Evolutionary conservation across 2,797 vertebrate species (phyloP).

Genomic region (Notoglanidium macrostoma): DNA sequence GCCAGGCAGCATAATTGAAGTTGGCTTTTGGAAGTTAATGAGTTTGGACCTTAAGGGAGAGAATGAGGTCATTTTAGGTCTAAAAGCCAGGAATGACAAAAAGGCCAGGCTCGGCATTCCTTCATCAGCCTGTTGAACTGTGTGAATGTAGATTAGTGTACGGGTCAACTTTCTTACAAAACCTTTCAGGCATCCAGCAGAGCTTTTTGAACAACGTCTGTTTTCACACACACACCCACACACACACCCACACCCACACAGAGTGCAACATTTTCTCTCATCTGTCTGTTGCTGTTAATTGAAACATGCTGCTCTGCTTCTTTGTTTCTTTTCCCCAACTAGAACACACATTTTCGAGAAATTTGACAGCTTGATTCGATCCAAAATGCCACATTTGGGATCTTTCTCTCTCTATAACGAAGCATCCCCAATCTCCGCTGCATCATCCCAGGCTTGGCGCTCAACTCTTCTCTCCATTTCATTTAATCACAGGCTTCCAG

Average conservation of each 20-base stretch:
- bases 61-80: slow-evolving; percentile 58
- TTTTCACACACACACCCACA: slow-evolving; percentile 20
- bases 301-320: not conserved
- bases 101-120: slow-evolving; percentile 45
- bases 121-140: slow-evolving; percentile 50
- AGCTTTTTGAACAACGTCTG: slow-evolving; percentile 50
- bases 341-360: not conserved
- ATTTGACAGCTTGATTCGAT: slow-evolving; percentile 36
- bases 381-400: slow-evolving; percentile 35
- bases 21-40: slow-evolving; percentile 59
- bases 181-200: slow-evolving; percentile 46
- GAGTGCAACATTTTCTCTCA: slow-evolving; percentile 16
- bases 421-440: not conserved
- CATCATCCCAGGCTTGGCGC: slow-evolving; percentile 34
- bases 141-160: slow-evolving; percentile 54
- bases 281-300: slow-evolving; percentile 47
- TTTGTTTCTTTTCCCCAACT: not conserved
- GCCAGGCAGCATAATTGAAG: slow-evolving; percentile 61
- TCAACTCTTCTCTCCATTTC: slow-evolving; percentile 46
- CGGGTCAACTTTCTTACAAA: slow-evolving; percentile 55
- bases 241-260: not conserved
- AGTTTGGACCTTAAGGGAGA: slow-evolving; percentile 58
- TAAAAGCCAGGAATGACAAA: slow-evolving; percentile 56
- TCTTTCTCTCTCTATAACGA: slow-evolving; percentile 6
- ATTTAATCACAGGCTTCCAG: slow-evolving; percentile 51